phyloP scores from a whole-genome alignment of 1,140 invertebrate species.

The Papilio helenus region DNA sequence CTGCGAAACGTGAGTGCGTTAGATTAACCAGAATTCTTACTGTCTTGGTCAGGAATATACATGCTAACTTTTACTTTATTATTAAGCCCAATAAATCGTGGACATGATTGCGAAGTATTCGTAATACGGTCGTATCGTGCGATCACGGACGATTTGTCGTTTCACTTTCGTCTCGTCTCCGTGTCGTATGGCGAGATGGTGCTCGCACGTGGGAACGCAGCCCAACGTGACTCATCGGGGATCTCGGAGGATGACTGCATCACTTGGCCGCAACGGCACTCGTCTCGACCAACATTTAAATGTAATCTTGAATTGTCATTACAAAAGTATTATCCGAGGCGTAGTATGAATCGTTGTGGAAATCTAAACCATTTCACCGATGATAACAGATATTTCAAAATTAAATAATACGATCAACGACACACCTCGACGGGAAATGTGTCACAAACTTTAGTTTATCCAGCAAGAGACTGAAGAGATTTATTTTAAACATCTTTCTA shows the following conservation, averaged over 20 bases:
- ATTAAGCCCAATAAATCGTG: not conserved
- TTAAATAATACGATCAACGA: too few species aligned
- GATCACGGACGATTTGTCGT: not conserved
- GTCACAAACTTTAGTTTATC: too few species aligned
- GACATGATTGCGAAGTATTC: not conserved
- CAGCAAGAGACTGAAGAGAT: too few species aligned
- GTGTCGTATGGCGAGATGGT: not conserved
- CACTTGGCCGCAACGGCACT: not conserved
- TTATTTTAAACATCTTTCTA: too few species aligned
- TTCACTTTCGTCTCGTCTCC: not conserved
- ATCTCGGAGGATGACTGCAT: not conserved
- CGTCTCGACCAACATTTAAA: not conserved
- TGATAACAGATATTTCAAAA: too few species aligned
- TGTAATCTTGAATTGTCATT: not conserved
- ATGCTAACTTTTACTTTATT: too few species aligned
- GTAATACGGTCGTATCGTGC: not conserved
- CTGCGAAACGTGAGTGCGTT: not conserved
- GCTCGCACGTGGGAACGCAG: not conserved
- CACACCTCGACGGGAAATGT: too few species aligned
- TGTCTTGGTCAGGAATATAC: not conserved
- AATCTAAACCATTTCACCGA: too few species aligned
- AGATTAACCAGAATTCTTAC: not conserved
- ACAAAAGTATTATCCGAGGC: too few species aligned
- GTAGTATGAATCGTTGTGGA: too few species aligned
- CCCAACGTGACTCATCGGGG: not conserved